Evolutionary conservation across 2,888 invertebrate species (phyloP), one percentile per base, ranked within the genome.

Genomic region (Sturmia bella): DNA sequence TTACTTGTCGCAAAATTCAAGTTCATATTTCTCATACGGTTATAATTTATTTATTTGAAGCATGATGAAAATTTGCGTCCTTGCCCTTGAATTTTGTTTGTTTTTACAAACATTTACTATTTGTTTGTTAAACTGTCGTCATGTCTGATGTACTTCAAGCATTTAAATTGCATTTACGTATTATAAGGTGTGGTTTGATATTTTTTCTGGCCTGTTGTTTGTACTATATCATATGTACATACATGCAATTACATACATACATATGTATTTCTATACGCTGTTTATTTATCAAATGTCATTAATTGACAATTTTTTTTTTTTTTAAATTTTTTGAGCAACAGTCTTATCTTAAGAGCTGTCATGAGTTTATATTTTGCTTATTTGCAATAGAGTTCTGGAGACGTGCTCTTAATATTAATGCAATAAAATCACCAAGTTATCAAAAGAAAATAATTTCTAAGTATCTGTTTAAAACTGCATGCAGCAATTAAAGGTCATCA

Each of bases 361-460:
- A 66, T 32, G 37, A 39, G 21, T 43, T 63, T 37, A 56, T 39
- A 21, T 32, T 32, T 61, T 37, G 15, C 12, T 37, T 17, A 39
- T 54, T 59, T 37, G 37, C 17, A 24, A 52, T 11, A 52, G 24
- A 3, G 64, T 64, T 50, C 69, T 2, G 57, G 54, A 57, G 69
- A 79, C 79, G 79, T 79, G 73, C 61, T 68, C 1, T 63, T 66
- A 74, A 66, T 54, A 45, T 43, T 61, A 79, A 68, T 73, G 59
- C 32, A 56, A 27, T 27, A 6, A 4, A 27, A 27, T 27, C 6
- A 6, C 27, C 6, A 27, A 27, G 3, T 27, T 27, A 27, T 27
- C 6, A 4, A 27, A 27, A 4, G 6, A 27, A 27, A 27, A n/a
- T n/a, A n/a, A n/a, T n/a, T n/a, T n/a, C n/a, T n/a, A n/a, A n/a